phyloP scores from a whole-genome alignment of 1,140 invertebrate genomes.

The Bombus consobrinus region DNA sequence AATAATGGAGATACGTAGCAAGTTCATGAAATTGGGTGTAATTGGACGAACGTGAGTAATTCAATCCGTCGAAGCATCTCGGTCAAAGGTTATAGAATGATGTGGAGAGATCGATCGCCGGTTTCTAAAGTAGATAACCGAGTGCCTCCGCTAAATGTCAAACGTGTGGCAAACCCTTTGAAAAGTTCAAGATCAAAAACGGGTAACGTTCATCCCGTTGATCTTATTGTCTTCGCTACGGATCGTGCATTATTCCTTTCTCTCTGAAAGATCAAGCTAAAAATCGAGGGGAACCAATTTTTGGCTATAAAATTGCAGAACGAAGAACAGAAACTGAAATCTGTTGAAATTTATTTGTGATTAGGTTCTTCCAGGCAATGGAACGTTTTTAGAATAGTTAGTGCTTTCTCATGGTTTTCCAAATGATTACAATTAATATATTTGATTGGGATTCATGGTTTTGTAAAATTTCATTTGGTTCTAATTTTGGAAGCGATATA shows the following conservation, averaged over 20 bases:
- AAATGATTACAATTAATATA: too few relatives aligned
- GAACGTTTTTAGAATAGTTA: too few relatives aligned
- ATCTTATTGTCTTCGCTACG: neutral
- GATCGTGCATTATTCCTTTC: neutral
- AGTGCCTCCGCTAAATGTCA: conserved; percentile 52
- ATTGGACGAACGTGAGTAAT: conserved; percentile 33
- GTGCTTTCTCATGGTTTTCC: accelerated
- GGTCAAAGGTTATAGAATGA: conserved; percentile 57
- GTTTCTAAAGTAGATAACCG: conserved; percentile 30
- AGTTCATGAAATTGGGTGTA: conserved; percentile 35
- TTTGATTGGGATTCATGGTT: too few relatives aligned
- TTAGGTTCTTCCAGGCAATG: too few relatives aligned
- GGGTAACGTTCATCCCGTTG: neutral
- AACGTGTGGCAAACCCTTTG: conserved; percentile 30
- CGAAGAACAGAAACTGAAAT: neutral
- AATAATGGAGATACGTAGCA: conserved; percentile 27
- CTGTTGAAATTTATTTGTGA: neutral
- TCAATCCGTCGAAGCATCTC: conserved; percentile 28
- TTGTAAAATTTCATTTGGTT: too few relatives aligned
- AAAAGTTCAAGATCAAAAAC: conserved; percentile 6
- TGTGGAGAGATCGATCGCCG: neutral
- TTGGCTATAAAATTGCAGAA: neutral
- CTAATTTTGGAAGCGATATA: too few relatives aligned
- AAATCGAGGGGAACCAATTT: neutral
- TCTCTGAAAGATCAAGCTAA: neutral